Percentiles rank a stretch among this genome's conserved stretches.
Conservation (phyloP, 2,113 vertebrate species). For the Acanthisitta chloris region DNA sequence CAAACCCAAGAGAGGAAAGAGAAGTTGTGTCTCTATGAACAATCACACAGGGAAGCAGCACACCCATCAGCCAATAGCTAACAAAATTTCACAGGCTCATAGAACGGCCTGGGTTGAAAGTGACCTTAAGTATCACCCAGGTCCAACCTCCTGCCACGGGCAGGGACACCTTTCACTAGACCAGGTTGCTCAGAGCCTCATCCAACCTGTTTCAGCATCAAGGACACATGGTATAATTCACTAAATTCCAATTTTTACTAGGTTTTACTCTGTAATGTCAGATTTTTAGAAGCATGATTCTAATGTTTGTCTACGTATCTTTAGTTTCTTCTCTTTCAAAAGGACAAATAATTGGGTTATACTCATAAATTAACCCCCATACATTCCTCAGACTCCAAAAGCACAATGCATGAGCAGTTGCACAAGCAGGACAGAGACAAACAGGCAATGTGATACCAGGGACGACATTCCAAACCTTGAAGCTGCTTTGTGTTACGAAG, state of each 20-base stretch:
- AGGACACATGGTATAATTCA: not conserved
- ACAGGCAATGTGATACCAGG: not conserved
- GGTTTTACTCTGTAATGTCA: not conserved
- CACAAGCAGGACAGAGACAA: not conserved
- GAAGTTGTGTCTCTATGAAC: not conserved
- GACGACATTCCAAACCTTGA: slow-evolving; percentile 11
- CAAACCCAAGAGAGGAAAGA: not conserved
- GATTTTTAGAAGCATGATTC: slow-evolving; percentile 31
- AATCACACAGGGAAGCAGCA: not conserved
- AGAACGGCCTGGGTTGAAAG: not conserved
- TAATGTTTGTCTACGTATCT: not conserved
- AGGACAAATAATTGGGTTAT: slow-evolving; percentile 64
- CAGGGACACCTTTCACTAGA: not conserved
- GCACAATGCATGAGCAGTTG: not conserved
- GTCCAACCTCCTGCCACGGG: accelerated
- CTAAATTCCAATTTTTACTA: slow-evolving; percentile 7
- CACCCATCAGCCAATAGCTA: not conserved
- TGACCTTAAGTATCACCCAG: not conserved
- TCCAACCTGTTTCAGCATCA: not conserved
- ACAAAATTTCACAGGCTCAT: not conserved
- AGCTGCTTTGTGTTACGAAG: slow-evolving; percentile 23
- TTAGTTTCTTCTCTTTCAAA: slow-evolving; percentile 55
- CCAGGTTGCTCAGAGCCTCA: not conserved
- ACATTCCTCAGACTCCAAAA: slow-evolving; percentile 25
- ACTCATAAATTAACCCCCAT: slow-evolving; percentile 54